These are phyloP conservation scores for Sebastes itinus DNA, from an alignment of 2,797 vertebrate genomes.

Conservation along the genomic window DNA sequence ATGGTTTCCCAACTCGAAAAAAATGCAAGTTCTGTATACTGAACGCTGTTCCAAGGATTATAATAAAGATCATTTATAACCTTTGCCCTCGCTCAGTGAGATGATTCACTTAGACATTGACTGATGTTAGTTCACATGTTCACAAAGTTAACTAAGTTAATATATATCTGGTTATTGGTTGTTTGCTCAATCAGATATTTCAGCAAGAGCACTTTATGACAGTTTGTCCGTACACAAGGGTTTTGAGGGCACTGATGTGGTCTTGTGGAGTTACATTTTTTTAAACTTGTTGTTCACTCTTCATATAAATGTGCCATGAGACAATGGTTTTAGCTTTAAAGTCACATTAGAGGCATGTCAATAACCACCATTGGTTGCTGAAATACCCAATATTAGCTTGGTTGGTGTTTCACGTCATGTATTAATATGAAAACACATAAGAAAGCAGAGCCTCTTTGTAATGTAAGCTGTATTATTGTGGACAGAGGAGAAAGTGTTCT, in stretches of 20 bases:
- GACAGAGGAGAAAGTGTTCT: not conserved
- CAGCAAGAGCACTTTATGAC: not conserved
- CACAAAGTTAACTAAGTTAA: not conserved
- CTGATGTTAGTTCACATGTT: not conserved
- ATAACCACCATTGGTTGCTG: not conserved
- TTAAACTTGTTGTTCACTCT: too few relatives aligned
- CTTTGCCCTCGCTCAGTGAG: constrained; percentile 53
- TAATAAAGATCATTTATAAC: constrained; percentile 87
- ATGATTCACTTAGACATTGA: constrained; percentile 13
- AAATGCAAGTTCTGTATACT: constrained; percentile 84
- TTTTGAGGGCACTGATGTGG: not conserved
- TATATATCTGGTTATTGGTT: not conserved
- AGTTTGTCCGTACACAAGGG: not conserved
- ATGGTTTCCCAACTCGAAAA: constrained; percentile 62
- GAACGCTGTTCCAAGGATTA: constrained; percentile 82
- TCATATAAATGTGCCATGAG: not conserved
- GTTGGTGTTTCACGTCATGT: not conserved
- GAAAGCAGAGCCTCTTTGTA: not conserved
- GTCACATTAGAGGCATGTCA: not conserved
- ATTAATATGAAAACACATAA: not conserved
- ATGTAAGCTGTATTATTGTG: not conserved
- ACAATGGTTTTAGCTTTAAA: not conserved
- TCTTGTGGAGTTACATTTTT: not conserved
- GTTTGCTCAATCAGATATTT: not conserved
- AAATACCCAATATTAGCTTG: not conserved